A percentile compares a stretch with the other conserved stretches of the same genome.
phyloP scores from a whole-genome alignment of 2,888 invertebrate genomes.

The Brachynemurus nebulosus region DNA sequence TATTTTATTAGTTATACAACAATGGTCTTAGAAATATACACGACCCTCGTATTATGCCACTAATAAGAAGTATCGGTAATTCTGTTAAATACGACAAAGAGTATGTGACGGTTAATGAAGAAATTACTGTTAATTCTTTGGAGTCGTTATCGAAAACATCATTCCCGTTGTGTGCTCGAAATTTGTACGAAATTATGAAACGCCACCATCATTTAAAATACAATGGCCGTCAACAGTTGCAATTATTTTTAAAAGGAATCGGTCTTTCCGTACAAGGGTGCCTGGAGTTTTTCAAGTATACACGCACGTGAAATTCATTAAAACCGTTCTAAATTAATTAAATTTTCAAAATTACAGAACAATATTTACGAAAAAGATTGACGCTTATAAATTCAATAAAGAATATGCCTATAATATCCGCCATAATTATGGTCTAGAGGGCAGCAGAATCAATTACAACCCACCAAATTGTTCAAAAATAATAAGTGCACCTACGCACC shows the following conservation, averaged over 20 bases:
- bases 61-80: neutral
- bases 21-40: too few relatives aligned
- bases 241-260: neutral
- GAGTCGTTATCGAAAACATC: slow-evolving; percentile 1
- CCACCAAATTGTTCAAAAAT: slow-evolving; percentile 88
- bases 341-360: slow-evolving; percentile 73
- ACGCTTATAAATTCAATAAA: slow-evolving; percentile 82
- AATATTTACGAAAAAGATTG: slow-evolving; percentile 78
- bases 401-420: slow-evolving; percentile 81
- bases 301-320: slow-evolving; percentile 10
- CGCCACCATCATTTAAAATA: neutral
- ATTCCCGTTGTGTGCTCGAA: slow-evolving; percentile 2
- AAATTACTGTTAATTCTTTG: neutral
- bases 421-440: slow-evolving; percentile 93
- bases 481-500: slow-evolving; percentile 64
- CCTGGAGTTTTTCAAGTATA: slow-evolving; percentile 1
- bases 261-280: neutral
- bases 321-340: neutral
- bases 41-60: neutral
- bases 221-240: slow-evolving; percentile 1
- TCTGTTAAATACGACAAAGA: neutral
- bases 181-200: neutral
- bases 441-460: slow-evolving; percentile 74
- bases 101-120: neutral
- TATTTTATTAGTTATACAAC: too few relatives aligned